A percentile compares a stretch with the other conserved stretches of the same genome.
Evolutionary conservation across 1,140 invertebrate genomes (phyloP).

Genomic region (Adelges cooleyi): DNA sequence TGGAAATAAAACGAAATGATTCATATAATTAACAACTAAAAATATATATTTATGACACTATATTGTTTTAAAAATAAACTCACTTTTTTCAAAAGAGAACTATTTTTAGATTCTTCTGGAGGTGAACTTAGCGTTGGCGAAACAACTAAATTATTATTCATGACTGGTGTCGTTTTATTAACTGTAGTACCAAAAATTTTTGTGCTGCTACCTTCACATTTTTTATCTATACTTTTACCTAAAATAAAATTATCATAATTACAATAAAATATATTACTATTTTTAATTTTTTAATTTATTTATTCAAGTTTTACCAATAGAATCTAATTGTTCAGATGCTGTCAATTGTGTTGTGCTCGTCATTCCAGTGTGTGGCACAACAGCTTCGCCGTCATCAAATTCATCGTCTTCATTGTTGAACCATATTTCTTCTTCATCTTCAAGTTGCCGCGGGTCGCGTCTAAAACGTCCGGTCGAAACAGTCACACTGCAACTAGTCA

Average conservation of each 20-base stretch:
- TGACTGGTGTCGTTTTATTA: constrained; percentile 32
- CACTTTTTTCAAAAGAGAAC: constrained; percentile 50
- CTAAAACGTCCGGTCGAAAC: constrained; percentile 59
- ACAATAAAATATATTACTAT: too few relatives aligned
- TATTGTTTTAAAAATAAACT: constrained; percentile 26
- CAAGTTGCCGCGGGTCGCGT: constrained; percentile 79
- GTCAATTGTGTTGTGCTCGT: constrained; percentile 7
- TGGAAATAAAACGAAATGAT: constrained; percentile 34
- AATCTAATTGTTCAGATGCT: constrained; percentile 23
- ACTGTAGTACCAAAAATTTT: constrained; percentile 35
- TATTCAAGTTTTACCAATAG: constrained; percentile 5
- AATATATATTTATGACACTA: not conserved
- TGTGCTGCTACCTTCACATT: constrained; percentile 40
- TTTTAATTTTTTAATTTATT: not conserved
- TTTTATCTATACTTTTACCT: constrained; percentile 50
- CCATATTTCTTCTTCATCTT: constrained; percentile 98
- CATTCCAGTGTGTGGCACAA: constrained; percentile 42
- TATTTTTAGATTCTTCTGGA: constrained; percentile 40
- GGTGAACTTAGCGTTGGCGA: constrained; percentile 39
- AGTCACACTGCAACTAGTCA: constrained; percentile 36
- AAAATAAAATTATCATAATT: too few relatives aligned
- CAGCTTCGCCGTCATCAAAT: constrained; percentile 71
- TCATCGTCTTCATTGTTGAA: constrained; percentile 95
- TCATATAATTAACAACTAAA: constrained; percentile 17
- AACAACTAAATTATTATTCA: constrained; percentile 39